Evolutionary conservation across 2,797 vertebrate genomes (phyloP).

Genomic region (Morus bassanus): DNA sequence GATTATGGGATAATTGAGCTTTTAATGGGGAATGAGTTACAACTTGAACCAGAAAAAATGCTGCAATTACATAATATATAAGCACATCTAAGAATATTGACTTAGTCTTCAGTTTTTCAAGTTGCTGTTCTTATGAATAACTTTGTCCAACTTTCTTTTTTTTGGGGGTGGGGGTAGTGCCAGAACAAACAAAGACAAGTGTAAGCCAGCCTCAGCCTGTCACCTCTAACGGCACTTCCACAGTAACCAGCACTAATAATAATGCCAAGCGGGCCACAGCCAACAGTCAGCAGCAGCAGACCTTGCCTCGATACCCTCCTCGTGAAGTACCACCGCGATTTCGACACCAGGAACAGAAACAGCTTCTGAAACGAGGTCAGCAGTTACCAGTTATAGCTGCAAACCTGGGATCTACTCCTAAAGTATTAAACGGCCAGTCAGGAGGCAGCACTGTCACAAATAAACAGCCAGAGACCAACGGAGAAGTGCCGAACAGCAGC

Average conservation of each 20-base stretch:
- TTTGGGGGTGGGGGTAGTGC: constrained; percentile 81
- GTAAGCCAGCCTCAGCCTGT: constrained; percentile 87
- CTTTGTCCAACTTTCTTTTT: constrained; percentile 63
- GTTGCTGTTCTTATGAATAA: constrained; percentile 38
- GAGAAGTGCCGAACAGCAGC: constrained; percentile 80
- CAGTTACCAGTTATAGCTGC: constrained; percentile 81
- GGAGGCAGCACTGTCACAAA: constrained; percentile 69
- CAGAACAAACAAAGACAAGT: constrained; percentile 87
- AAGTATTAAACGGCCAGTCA: constrained; percentile 75
- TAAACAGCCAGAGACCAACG: constrained; percentile 78
- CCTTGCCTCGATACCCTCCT: constrained; percentile 88
- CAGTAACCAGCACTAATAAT: constrained; percentile 89
- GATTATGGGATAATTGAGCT: neutral
- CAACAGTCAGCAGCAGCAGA: constrained; percentile 77
- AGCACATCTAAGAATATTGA: neutral
- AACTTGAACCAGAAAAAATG: neutral
- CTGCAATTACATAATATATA: neutral
- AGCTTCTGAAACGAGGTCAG: constrained; percentile 89
- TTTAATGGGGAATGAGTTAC: neutral
- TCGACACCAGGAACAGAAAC: constrained; percentile 91
- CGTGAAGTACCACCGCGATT: constrained; percentile 87
- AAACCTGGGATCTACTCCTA: constrained; percentile 82
- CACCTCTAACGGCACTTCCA: constrained; percentile 82
- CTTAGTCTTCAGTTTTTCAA: constrained; percentile 28
- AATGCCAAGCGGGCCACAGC: constrained; percentile 93